Base-by-base conservation (phyloP, 2,888 invertebrate species). In the Spodoptera littoralis region DNA sequence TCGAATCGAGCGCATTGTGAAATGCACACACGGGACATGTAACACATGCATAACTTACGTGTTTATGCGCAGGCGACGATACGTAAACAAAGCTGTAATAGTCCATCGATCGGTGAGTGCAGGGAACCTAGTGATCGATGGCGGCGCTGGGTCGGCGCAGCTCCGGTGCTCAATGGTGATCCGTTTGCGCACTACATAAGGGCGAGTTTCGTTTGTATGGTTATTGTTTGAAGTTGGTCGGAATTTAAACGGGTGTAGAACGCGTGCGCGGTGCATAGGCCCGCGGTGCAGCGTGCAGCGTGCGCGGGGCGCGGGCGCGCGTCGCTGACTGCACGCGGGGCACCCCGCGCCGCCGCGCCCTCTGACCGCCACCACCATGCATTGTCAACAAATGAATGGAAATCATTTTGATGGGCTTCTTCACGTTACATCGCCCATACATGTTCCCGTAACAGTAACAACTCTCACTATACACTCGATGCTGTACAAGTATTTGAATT, bases 321-420 rank as follows among this genome's bases (percentile, higher is more conserved):
- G 82, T 80, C 78, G 77, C 79, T 71, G 77, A 86, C 86, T 86
- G 86, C 86, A 84, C 77, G 83, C 78, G 81, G 82, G 82, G 85
- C 84, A 82, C 81, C 82, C 83, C 90, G 90, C 90, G 84, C 85
- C 77, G 84, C 81, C 79, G 90, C 90, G 89, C 88, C 89, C 90
- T 88, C 89, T 87, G 88, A 87, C 88, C 86, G 80, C 86, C 84
- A 82, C 84, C 81, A 80, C 85, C 86, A 76, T 85, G 80, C 84
- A 88, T 91, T 92, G 90, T 91, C 92, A 92, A 92, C 91, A 91
- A 88, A 90, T 92, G 88, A 92, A 93, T 92, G 92, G 89, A 90
- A 91, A 92, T 90, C 84, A 91, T 85, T 84, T 81, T 84, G 77
- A 69, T 72, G 76, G 82, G 77, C 81, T 83, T 83, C 83, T 81